A percentile compares a stretch with the other conserved stretches of the same genome.
phyloP scores from a whole-genome alignment of 2,797 vertebrate genomes.

The Sardinella longiceps region DNA sequence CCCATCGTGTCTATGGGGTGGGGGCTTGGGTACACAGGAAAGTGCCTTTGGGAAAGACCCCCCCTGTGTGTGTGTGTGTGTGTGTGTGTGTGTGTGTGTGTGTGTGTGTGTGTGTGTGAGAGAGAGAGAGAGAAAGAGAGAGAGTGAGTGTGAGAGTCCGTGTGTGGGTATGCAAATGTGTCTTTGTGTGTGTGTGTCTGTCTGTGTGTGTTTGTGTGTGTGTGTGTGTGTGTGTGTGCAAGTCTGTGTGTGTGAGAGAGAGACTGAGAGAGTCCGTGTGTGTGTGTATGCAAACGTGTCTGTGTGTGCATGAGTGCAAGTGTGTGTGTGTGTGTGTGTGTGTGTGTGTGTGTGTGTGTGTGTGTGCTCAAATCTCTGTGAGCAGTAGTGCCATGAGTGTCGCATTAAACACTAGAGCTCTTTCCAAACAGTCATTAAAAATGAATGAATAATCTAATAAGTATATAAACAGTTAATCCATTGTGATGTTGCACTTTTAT shows the following conservation, averaged over 20 bases:
- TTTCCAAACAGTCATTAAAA: slow-evolving; percentile 50
- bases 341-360: slow-evolving; percentile 62
- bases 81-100: neutral
- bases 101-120: neutral
- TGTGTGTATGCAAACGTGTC: neutral
- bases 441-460: slow-evolving; percentile 73
- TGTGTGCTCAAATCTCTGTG: slow-evolving; percentile 73
- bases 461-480: slow-evolving; percentile 84
- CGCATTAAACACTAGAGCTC: slow-evolving; percentile 55
- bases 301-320: neutral
- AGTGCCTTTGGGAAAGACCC: slow-evolving; percentile 87
- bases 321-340: neutral
- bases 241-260: too few species aligned
- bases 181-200: too few species aligned
- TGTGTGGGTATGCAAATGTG: neutral
- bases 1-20: slow-evolving; percentile 80
- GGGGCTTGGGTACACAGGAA: slow-evolving; percentile 66
- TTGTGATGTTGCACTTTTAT: slow-evolving; percentile 99
- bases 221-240: neutral
- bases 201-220: too few species aligned
- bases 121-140: too few species aligned
- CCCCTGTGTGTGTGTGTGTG: slow-evolving; percentile 1
- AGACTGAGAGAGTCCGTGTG: slow-evolving; percentile 10
- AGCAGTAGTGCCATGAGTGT: slow-evolving; percentile 52
- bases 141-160: too few species aligned